These are phyloP conservation scores for Acleris holmiana DNA, from an alignment of 2,888 invertebrate genomes.

Conservation along the genomic window DNA sequence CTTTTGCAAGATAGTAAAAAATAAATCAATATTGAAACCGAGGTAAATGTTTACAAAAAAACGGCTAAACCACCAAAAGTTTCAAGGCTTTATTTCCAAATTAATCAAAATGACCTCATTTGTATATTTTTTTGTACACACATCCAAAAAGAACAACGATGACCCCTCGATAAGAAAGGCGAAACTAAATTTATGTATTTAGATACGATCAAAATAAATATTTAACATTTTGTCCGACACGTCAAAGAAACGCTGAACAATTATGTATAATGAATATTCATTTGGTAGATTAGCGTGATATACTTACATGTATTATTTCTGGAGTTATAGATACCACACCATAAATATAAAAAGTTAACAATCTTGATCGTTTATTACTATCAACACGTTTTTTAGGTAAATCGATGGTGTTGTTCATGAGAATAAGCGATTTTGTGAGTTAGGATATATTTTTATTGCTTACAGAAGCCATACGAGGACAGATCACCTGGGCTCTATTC, in stretches of 20 bases:
- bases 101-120: neutral
- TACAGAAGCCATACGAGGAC: neutral
- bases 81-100: neutral
- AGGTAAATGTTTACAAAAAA: neutral
- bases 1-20: too few relatives aligned
- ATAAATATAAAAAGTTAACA: constrained; percentile 48
- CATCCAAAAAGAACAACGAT: constrained; percentile 13
- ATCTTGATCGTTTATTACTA: constrained; percentile 41
- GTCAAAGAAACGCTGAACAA: constrained; percentile 38
- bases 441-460: neutral
- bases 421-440: constrained; percentile 19
- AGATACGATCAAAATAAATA: constrained; percentile 36
- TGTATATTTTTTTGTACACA: neutral
- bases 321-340: constrained; percentile 33
- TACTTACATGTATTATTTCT: constrained; percentile 43
- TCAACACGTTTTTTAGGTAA: constrained; percentile 38
- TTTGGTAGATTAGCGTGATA: constrained; percentile 46
- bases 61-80: neutral
- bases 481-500: neutral
- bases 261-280: constrained; percentile 54
- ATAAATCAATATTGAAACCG: too few relatives aligned
- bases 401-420: constrained; percentile 33
- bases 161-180: constrained; percentile 12
- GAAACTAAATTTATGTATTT: constrained; percentile 14
- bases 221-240: constrained; percentile 33